Conservation (phyloP, 2,797 vertebrate genomes). For the Mus spretus region DNA sequence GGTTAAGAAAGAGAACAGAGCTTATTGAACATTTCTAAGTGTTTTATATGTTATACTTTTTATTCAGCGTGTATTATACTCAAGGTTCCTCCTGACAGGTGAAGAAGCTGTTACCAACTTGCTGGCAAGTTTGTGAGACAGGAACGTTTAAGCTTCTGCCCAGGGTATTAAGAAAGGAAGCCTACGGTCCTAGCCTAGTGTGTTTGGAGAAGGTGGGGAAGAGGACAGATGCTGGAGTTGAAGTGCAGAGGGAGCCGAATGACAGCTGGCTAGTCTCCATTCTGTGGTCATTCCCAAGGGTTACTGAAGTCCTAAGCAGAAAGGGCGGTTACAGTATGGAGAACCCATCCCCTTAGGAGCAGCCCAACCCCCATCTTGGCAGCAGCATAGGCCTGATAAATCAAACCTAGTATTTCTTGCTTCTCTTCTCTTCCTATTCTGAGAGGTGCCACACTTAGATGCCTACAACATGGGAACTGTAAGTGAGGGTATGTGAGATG, state of each 20-base stretch:
- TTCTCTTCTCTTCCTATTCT: background rate
- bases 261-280: background rate
- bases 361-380: background rate
- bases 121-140: background rate
- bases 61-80: background rate
- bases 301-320: background rate
- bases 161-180: background rate
- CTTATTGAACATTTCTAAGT: background rate
- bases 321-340: background rate
- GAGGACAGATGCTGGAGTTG: background rate
- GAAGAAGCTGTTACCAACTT: too few relatives aligned
- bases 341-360: background rate
- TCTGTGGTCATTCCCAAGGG: background rate
- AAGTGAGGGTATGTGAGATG: background rate
- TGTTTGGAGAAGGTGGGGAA: background rate
- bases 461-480: background rate
- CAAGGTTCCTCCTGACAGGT: background rate
- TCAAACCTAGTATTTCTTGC: background rate
- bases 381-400: background rate
- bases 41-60: background rate
- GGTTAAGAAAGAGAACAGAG: background rate
- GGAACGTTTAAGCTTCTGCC: background rate
- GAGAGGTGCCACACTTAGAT: background rate
- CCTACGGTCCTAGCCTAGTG: fast-evolving
- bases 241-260: background rate